A percentile compares a stretch with the other conserved stretches of the same genome.
Evolutionary conservation across 1,140 invertebrate genomes (phyloP).

Genomic region (Zaprionus taronus): DNA sequence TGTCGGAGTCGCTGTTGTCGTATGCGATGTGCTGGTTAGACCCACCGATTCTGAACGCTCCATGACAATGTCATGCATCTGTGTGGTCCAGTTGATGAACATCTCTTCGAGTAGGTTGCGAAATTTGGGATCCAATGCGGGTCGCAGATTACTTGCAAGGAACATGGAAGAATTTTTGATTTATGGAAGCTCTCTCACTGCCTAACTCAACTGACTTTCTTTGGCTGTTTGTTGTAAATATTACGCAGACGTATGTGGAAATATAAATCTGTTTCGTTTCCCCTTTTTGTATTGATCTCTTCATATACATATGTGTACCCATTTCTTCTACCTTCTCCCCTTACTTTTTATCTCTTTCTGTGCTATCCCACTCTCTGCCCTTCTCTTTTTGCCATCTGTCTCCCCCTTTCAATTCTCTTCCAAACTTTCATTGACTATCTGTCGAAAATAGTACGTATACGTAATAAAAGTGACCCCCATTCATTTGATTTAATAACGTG

Average conservation of each 20-base stretch:
- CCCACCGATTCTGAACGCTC: slow-evolving; percentile 62
- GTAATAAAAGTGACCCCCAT: slow-evolving; percentile 42
- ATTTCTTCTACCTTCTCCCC: background rate
- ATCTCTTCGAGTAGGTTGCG: slow-evolving; percentile 90
- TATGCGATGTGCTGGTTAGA: background rate
- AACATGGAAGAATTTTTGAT: background rate
- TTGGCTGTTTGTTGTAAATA: background rate
- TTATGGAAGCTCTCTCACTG: background rate
- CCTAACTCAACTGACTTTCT: slow-evolving; percentile 9
- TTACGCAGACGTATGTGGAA: background rate
- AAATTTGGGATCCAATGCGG: slow-evolving; percentile 86
- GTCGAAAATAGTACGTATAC: slow-evolving; percentile 28
- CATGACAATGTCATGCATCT: slow-evolving; percentile 88
- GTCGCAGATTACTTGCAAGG: slow-evolving; percentile 60
- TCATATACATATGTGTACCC: background rate
- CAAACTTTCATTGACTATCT: slow-evolving; percentile 18
- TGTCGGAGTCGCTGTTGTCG: background rate
- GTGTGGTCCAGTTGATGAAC: slow-evolving; percentile 91
- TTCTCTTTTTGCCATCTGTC: background rate
- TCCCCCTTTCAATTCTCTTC: background rate
- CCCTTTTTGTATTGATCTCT: background rate
- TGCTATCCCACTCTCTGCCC: background rate
- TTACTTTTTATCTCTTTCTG: background rate
- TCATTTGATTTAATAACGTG: slow-evolving; percentile 46
- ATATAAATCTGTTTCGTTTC: slow-evolving; percentile 3